Conservation (phyloP, 2,888 invertebrate genomes). For the Platycheirus albimanus region DNA sequence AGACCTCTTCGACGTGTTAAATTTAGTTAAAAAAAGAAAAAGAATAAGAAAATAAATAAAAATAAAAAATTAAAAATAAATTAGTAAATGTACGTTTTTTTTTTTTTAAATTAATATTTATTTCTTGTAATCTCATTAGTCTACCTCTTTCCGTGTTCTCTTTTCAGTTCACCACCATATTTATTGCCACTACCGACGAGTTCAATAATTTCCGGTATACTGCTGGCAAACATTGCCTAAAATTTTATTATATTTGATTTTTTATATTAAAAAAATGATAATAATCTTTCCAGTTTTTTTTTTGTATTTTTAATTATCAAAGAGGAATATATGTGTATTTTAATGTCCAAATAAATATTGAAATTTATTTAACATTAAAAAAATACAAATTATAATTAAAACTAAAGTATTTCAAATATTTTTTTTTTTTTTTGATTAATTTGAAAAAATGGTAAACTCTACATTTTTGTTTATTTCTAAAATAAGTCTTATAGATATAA, state of each 20-base stretch:
- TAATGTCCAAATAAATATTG: conserved; percentile 10
- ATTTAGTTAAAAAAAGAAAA: conserved; percentile 27
- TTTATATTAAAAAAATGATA: conserved; percentile 54
- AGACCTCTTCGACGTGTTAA: conserved; percentile 47
- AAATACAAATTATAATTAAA: conserved; percentile 12
- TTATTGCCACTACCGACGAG: conserved; percentile 99
- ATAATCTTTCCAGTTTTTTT: conserved; percentile 48
- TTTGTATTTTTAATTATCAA: too few relatives aligned
- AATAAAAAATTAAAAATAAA: conserved; percentile 61
- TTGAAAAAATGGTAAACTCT: conserved; percentile 56
- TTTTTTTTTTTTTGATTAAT: conserved; percentile 10
- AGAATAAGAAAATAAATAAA: conserved; percentile 60
- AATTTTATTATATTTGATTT: conserved; percentile 80
- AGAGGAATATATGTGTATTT: neutral
- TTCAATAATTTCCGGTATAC: conserved; percentile 99
- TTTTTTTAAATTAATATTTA: conserved; percentile 69
- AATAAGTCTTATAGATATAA: too few relatives aligned
- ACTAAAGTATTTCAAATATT: conserved; percentile 5
- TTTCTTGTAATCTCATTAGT: conserved; percentile 78
- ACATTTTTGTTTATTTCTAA: too few relatives aligned
- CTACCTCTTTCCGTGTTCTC: conserved; percentile 99
- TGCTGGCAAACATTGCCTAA: conserved; percentile 99
- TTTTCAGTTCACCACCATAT: conserved; percentile 99
- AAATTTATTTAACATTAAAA: conserved; percentile 44
- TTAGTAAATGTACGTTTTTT: conserved; percentile 67